Percentiles rank a stretch among this genome's conserved stretches.
Evolutionary conservation across 2,113 vertebrate species (phyloP).

Genomic region (Herpetotheres cachinnans): DNA sequence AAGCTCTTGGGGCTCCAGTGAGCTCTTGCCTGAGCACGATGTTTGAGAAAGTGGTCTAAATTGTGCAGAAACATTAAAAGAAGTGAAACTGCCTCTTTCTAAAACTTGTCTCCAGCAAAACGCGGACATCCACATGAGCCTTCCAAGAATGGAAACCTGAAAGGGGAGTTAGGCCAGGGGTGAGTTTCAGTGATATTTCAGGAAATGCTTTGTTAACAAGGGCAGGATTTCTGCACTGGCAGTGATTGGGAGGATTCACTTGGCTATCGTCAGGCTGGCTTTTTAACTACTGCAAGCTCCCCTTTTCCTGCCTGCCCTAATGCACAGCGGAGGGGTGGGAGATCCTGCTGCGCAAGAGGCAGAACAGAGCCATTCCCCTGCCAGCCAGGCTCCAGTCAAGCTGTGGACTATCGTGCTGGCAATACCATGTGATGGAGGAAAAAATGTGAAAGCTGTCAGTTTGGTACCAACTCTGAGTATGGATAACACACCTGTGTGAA

Average conservation of each 20-base stretch:
- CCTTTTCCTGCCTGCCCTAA: not conserved
- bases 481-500: not conserved
- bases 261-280: not conserved
- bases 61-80: not conserved
- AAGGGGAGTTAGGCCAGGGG: not conserved
- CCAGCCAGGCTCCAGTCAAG: not conserved
- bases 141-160: not conserved
- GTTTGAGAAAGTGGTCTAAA: not conserved
- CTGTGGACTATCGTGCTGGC: not conserved
- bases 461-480: not conserved
- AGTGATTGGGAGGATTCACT: fast-evolving
- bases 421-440: not conserved
- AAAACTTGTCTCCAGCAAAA: not conserved
- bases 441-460: not conserved
- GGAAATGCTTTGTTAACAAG: not conserved
- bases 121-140: not conserved
- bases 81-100: not conserved
- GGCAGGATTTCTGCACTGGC: not conserved
- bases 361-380: not conserved
- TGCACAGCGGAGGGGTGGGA: not conserved
- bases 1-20: not conserved
- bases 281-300: not conserved
- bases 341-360: not conserved
- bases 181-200: not conserved
- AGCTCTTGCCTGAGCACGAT: not conserved